Evolutionary conservation across 2,888 invertebrate species (phyloP), one percentile per base, ranked within the genome.

Genomic region (Yponomeuta evonymella): DNA sequence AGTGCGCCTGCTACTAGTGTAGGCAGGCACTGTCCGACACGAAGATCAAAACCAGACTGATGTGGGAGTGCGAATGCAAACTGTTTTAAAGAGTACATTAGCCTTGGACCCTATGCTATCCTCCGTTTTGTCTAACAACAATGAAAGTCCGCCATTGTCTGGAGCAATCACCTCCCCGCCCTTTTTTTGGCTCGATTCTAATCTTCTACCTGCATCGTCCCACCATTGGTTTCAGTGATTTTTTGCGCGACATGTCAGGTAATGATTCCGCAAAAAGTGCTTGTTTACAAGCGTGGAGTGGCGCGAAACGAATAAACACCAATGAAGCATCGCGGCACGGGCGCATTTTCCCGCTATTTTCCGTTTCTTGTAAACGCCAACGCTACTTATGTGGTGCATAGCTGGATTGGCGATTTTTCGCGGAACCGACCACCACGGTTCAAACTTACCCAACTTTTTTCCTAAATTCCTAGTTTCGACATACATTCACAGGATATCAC

Each of bases 281-380:
- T 86, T 89, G 87, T 89, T 89, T 88, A 87, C 88, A 83, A 84
- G 79, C 80, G 75, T 75, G 78, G 80, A 84, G 82, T 87, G 90
- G 90, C 89, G 89, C 89, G 89, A 89, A 89, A 85, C 81, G 76
- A 65, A 67, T 89, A 89, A 90, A 89, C 89, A 90, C 88, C 82
- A 87, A 87, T 86, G 85, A 76, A 78, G 78, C n/a, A 69, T 43
- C 81, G 77, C 79, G 78, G 79, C 74, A 79, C 80, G 79, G 78
- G 79, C 73, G 78, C 74, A 79, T 77, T 84, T 88, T 86, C 85
- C 83, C 83, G 85, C 82, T 82, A 81, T 79, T 80, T 63, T 63
- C 48, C n/a, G 30, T 58, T 69, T 66, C 30, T 74, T 73, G 71
- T 73, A 73, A 73, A 71, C 67, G 33, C 48, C 5, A 70, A 23